A percentile compares a stretch with the other conserved stretches of the same genome.
These are phyloP conservation scores for Sclerurus mexicanus DNA, from an alignment of 2,113 vertebrate species.

Conservation along the genomic window DNA sequence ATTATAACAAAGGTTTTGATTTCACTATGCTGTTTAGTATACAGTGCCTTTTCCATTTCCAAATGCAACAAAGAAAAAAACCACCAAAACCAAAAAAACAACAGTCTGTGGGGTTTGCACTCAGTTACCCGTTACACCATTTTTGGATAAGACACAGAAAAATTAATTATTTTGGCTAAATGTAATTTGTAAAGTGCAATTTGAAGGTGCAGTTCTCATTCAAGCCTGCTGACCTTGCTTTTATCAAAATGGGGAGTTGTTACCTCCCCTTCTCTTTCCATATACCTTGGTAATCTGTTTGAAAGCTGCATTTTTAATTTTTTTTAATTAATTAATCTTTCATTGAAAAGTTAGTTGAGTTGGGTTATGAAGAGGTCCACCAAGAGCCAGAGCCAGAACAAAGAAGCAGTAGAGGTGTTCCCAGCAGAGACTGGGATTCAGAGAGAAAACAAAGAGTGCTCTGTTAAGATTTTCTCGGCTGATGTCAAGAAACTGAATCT, in stretches of 20 bases:
- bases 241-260: neutral
- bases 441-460: neutral
- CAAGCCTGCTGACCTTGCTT: neutral
- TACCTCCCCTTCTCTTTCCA: neutral
- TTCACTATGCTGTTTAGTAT: neutral
- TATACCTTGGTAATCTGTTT: neutral
- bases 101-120: neutral
- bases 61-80: neutral
- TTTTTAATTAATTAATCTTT: neutral
- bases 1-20: neutral
- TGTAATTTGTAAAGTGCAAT: no score
- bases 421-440: neutral
- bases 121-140: neutral
- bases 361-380: neutral
- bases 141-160: neutral
- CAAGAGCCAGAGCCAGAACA: neutral
- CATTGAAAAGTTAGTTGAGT: neutral
- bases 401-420: neutral
- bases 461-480: neutral
- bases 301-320: no score
- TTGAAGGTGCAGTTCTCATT: neutral
- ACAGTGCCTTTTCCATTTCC: neutral
- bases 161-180: neutral
- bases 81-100: no score
- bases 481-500: neutral